Base-by-base conservation (phyloP, 23 tunicate genomes). In the Corella eumyota region DNA sequence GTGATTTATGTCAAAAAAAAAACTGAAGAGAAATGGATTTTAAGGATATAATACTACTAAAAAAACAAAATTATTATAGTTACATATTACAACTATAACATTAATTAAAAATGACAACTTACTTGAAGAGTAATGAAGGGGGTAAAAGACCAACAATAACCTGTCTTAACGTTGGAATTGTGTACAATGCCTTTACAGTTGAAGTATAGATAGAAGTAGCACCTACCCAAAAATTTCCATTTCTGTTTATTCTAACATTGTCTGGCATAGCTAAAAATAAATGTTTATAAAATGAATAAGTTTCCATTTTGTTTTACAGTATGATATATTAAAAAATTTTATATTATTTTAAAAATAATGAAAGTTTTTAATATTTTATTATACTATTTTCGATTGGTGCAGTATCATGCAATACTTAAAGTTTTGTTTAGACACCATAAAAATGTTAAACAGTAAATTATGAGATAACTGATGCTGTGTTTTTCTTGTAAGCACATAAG, bases 201-300 rank as follows among this genome's bases (percentile, higher is more conserved):
- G 35, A 20, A 35, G 66, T 24, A 20, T 4, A 25, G 4, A 33
- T 60, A 5, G 55, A 19, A 1, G 77, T n/a, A 19, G 72, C 51
- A 17, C 45, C 72, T n/a, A 79, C 25, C 78, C 77, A 79, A 56
- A 62, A 64, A 2, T 54, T 58, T 29, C 77, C 88, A 1, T 35
- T 48, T 36, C 54, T 70, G 59, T 71, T 79, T 17, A 53, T 55
- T 45, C 88, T 37, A 11, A 79, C 53, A 60, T 79, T 79, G 29
- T 79, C 88, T 22, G 77, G 77, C 77, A 79, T 70, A 32, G 88
- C 88, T 79, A 67, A 62, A 62, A 62, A 1, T 7, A 20, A 37
- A 1, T 1, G 23, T 31, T 22, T 3, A 2, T 34, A 3, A 17
- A 2, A 33, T 15, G 23, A 5, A 22, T 56, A 2, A 29, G 1